Percentiles rank a stretch among this genome's conserved stretches.
These are phyloP conservation scores for Drosophila navojoa DNA, from an alignment of 1,140 invertebrate species.

Conservation along the genomic window DNA sequence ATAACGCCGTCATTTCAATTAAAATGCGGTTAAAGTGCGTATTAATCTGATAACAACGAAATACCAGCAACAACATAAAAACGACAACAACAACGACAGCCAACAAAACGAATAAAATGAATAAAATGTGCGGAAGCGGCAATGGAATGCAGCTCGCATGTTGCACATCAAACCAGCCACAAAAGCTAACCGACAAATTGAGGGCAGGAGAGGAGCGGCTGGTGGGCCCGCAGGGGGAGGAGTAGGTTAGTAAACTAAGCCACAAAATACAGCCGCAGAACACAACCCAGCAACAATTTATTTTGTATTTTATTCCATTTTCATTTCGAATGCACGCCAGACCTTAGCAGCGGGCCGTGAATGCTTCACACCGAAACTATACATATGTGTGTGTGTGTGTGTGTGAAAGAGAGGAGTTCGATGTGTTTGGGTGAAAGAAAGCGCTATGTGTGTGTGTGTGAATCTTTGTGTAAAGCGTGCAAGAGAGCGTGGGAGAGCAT, in stretches of 20 bases:
- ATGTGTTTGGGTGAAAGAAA: no score
- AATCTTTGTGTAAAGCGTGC: not conserved
- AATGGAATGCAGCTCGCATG: slow-evolving; percentile 21
- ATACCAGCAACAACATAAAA: not conserved
- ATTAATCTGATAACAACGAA: slow-evolving; percentile 12
- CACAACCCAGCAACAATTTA: slow-evolving; percentile 50
- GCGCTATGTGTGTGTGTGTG: not conserved
- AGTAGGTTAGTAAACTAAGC: slow-evolving; percentile 13
- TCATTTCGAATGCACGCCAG: slow-evolving; percentile 47
- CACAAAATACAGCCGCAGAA: slow-evolving; percentile 38
- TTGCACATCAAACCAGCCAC: slow-evolving; percentile 36
- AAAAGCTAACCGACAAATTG: slow-evolving; percentile 44
- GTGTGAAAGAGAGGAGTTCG: not conserved
- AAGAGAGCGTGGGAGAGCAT: not conserved
- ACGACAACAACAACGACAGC: not conserved
- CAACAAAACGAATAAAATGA: slow-evolving; percentile 11
- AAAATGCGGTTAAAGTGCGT: slow-evolving; percentile 19
- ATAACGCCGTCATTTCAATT: slow-evolving; percentile 11
- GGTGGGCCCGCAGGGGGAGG: no score
- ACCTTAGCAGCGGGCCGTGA: slow-evolving; percentile 43
- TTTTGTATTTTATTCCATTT: slow-evolving; percentile 59
- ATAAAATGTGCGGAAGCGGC: not conserved
- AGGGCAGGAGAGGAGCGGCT: not conserved
- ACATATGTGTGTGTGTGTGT: not conserved
- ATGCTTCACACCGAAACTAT: slow-evolving; percentile 34